phyloP scores from a whole-genome alignment of 2,113 vertebrate species.

The Epinephelus lanceolatus region DNA sequence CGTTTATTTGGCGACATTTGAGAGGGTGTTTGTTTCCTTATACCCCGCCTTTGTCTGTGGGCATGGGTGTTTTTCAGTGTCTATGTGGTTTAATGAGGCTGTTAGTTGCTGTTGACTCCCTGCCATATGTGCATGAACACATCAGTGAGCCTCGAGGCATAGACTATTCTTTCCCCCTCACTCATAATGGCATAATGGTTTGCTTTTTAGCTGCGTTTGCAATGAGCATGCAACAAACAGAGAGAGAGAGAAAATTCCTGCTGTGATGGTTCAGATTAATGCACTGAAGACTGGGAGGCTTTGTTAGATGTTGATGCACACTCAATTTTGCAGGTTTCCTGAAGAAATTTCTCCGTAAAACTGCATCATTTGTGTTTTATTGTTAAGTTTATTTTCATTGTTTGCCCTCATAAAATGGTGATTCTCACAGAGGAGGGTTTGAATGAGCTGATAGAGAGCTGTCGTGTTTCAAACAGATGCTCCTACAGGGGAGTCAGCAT shows the following conservation, averaged over 20 bases:
- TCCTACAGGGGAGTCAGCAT: neutral
- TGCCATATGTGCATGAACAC: conserved; percentile 64
- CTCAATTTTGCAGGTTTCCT: conserved; percentile 14
- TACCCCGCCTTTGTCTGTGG: conserved; percentile 39
- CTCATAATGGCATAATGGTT: conserved; percentile 60
- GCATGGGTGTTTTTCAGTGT: conserved; percentile 34
- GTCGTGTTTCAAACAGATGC: conserved; percentile 37
- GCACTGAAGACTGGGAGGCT: neutral
- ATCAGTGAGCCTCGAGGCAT: conserved; percentile 51
- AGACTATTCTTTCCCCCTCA: conserved; percentile 25
- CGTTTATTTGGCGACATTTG: conserved; percentile 49
- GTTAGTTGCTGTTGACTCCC: conserved; percentile 62
- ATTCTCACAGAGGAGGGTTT: conserved; percentile 15
- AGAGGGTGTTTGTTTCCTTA: conserved; percentile 9
- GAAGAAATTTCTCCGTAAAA: conserved; percentile 13
- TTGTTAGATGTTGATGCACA: conserved; percentile 18
- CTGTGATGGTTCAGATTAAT: conserved; percentile 39
- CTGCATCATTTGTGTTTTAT: conserved; percentile 8
- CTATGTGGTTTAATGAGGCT: conserved; percentile 70
- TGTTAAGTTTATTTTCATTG: neutral
- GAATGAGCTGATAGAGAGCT: conserved; percentile 43
- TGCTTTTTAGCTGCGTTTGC: conserved; percentile 42
- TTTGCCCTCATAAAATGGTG: conserved; percentile 7
- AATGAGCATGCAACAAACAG: conserved; percentile 22
- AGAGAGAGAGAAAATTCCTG: conserved; percentile 7